Evolutionary conservation across 2,888 invertebrate species (phyloP).

Genomic region (Furcula furcula): DNA sequence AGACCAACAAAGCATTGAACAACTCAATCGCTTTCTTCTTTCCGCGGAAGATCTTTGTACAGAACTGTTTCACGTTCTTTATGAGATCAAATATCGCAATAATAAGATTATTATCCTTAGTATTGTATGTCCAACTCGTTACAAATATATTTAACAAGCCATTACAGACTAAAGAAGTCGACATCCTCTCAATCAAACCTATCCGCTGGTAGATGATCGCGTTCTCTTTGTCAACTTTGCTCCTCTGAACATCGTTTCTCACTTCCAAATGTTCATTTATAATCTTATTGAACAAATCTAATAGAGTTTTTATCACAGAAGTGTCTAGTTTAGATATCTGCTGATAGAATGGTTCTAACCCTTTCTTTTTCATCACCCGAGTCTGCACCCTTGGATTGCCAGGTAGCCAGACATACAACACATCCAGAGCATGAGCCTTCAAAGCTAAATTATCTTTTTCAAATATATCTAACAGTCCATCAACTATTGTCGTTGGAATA

Average conservation of each 20-base stretch:
- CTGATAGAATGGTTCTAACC: conserved; percentile 58
- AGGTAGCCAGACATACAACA: conserved; percentile 57
- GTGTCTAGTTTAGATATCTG: conserved; percentile 52
- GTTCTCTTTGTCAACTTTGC: conserved; percentile 35
- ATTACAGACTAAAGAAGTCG: conserved; percentile 47
- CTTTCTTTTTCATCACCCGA: conserved; percentile 60
- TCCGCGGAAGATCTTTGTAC: conserved; percentile 39
- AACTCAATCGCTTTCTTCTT: conserved; percentile 39
- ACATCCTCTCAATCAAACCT: conserved; percentile 57
- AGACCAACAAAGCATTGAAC: conserved; percentile 39
- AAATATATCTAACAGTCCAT: conserved; percentile 55
- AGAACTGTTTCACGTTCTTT: conserved; percentile 51
- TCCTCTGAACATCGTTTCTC: conserved; percentile 30
- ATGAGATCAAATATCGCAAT: conserved; percentile 45
- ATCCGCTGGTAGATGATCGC: conserved; percentile 50
- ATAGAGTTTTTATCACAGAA: conserved; percentile 36
- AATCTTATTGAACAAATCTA: conserved; percentile 61
- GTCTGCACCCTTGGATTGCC: conserved; percentile 57
- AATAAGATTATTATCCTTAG: conserved; percentile 33
- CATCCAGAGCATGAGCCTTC: conserved; percentile 52
- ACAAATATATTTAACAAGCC: conserved; percentile 55
- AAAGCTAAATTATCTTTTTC: conserved; percentile 47
- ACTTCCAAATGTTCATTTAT: conserved; percentile 53
- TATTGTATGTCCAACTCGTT: conserved; percentile 34
- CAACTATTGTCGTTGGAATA: conserved; percentile 48